Percentiles rank a stretch among this genome's conserved stretches.
phyloP scores from a whole-genome alignment of 2,888 invertebrate genomes.

The Epicampocera succincta region DNA sequence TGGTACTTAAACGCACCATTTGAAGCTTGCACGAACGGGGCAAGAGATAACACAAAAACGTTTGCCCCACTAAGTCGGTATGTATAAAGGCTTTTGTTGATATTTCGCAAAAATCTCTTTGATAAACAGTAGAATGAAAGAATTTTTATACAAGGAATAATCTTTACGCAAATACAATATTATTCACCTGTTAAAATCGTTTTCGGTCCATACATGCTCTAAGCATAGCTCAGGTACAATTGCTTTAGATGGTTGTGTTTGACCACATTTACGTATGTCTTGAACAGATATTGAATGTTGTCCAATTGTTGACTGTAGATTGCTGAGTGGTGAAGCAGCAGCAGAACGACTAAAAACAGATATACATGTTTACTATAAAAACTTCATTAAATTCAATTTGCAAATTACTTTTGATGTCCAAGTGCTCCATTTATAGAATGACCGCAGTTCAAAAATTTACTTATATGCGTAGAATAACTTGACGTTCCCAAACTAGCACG shows the following conservation, averaged over 20 bases:
- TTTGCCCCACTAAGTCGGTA: constrained; percentile 92
- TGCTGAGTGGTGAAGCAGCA: constrained; percentile 77
- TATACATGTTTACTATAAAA: neutral
- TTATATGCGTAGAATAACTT: constrained; percentile 75
- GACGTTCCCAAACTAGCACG: constrained; percentile 73
- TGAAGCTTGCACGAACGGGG: constrained; percentile 81
- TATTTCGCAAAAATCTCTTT: constrained; percentile 83
- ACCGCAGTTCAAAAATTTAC: constrained; percentile 74
- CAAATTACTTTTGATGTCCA: constrained; percentile 76
- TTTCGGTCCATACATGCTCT: constrained; percentile 95
- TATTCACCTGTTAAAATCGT: constrained; percentile 82
- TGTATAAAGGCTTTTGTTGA: constrained; percentile 91
- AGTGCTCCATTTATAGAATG: constrained; percentile 77
- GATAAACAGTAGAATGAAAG: no score
- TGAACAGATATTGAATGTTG: constrained; percentile 79
- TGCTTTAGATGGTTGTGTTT: constrained; percentile 85
- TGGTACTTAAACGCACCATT: constrained; percentile 85
- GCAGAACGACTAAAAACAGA: constrained; percentile 76
- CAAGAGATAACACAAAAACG: constrained; percentile 90
- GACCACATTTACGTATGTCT: constrained; percentile 82
- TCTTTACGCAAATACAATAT: neutral
- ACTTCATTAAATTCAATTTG: constrained; percentile 20
- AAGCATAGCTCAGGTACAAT: constrained; percentile 93
- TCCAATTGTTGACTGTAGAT: constrained; percentile 79
- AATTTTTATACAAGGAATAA: no score